Base-by-base conservation (phyloP, 2,888 invertebrate genomes). In the Ormyrus pomaceus region DNA sequence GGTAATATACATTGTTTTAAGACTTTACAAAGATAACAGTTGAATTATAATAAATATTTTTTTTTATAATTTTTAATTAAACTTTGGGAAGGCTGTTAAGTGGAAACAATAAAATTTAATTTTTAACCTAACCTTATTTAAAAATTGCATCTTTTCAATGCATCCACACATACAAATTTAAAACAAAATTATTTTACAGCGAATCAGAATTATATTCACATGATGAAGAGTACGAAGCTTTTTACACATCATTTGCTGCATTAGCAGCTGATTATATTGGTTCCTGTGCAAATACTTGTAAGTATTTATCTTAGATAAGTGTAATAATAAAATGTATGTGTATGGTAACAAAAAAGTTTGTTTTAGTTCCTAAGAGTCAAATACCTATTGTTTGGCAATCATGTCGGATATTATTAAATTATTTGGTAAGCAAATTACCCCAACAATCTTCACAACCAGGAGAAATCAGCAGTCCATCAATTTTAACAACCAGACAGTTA, bases 181-280 rank as follows among this genome's bases (percentile, higher is more conserved):
- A 19, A 34, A 56, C 11, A 74, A 75, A 64, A 62, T 46, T 58
- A 50, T 87, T 88, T 93, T 93, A 70, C 92, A 98, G 98, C 91
- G 97, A 97, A 92, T 93, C 93, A 87, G 96, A 97, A 88, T 95
- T 98, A 90, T 93, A 95, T 86, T 94, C 95, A 85, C 96, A 96
- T 92, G 96, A 96, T 87, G 95, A 95, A 84, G 94, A 94, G 84
- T 95, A 95, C 91, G 96, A 95, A 87, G 94, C 95, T 82, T 98
- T 98, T 92, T 98, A 96, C 92, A 95, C 96, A 87, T 95, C 96
- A 83, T 96, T 97, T 92, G 95, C 96, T 83, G 96, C 96, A 74
- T 92, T 98, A 84, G 95, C 96, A 82, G 95, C 97, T 66, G 96
- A 98, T 91, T 96, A 95, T 90, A 95, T 98, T 88, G 95, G 95